phyloP scores from a whole-genome alignment of 2,113 vertebrate genomes.

The Pelobates fuscus region DNA sequence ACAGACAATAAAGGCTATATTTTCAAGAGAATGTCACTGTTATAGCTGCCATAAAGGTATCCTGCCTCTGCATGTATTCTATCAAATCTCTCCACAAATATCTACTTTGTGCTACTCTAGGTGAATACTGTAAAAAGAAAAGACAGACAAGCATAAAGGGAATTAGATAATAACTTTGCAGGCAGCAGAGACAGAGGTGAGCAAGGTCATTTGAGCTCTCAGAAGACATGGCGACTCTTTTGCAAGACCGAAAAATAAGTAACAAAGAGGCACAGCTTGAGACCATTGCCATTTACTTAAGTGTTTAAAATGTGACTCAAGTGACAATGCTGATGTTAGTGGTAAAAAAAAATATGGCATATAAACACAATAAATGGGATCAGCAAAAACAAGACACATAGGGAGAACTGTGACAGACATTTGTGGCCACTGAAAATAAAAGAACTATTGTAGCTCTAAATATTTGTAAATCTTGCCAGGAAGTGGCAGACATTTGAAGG shows the following conservation, averaged over 20 bases:
- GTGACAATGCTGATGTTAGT: not conserved
- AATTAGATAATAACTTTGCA: slow-evolving; percentile 1
- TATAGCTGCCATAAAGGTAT: not conserved
- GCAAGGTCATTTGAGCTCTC: not conserved
- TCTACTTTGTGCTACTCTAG: not conserved
- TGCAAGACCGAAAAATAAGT: not conserved
- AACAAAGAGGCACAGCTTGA: not conserved
- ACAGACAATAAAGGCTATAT: too few species aligned
- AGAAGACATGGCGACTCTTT: not conserved
- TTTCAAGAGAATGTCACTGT: not conserved
- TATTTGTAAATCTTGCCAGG: too few species aligned
- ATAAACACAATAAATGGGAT: too few species aligned
- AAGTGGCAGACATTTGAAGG: too few species aligned
- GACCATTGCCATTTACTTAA: not conserved
- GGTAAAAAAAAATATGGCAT: too few species aligned
- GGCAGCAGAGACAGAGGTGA: slow-evolving; percentile 2
- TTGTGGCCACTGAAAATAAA: too few species aligned
- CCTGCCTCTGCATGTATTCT: not conserved
- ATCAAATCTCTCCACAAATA: not conserved
- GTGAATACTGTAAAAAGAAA: not conserved
- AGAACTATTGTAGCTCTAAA: too few species aligned
- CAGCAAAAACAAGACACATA: too few species aligned
- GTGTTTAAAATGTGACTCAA: not conserved
- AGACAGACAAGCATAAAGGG: not conserved
- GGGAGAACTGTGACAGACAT: too few species aligned